Evolutionary conservation across 2,888 invertebrate genomes (phyloP).

Genomic region (Aphrophora alni): DNA sequence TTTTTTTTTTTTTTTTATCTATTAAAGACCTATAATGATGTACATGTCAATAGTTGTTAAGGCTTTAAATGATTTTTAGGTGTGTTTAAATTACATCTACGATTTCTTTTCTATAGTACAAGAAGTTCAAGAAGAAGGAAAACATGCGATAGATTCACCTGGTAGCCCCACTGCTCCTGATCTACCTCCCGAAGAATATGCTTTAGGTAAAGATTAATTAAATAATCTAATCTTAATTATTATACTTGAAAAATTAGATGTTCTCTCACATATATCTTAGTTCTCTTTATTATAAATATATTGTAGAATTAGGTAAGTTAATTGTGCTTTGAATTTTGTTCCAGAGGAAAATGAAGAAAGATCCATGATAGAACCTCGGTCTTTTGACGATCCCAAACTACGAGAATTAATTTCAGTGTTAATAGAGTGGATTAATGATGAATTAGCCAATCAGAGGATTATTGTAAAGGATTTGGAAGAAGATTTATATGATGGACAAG

Average conservation of each 20-base stretch:
- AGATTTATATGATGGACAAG: constrained; percentile 97
- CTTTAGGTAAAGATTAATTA: constrained; percentile 69
- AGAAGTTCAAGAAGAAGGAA: constrained; percentile 94
- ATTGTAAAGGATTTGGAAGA: constrained; percentile 96
- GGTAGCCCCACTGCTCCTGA: constrained; percentile 87
- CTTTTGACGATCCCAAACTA: constrained; percentile 85
- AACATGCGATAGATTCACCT: constrained; percentile 96
- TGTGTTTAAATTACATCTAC: too few species aligned
- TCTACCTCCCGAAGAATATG: constrained; percentile 92
- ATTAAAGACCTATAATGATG: too few species aligned
- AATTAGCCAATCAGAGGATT: constrained; percentile 93
- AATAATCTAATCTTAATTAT: too few species aligned
- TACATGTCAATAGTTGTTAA: too few species aligned
- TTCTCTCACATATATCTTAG: too few species aligned
- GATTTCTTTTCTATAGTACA: constrained; percentile 69
- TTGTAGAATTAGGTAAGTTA: too few species aligned
- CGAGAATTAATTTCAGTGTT: constrained; percentile 84
- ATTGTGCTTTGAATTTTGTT: too few species aligned
- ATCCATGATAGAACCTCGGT: constrained; percentile 91
- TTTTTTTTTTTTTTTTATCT: too few species aligned
- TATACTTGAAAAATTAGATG: too few species aligned
- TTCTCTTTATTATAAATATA: too few species aligned
- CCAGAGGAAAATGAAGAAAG: constrained; percentile 96
- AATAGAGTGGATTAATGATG: constrained; percentile 99
- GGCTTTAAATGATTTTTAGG: too few species aligned